These are phyloP conservation scores for Pseudochromis fuscus DNA, from an alignment of 2,797 vertebrate genomes.

Conservation along the genomic window DNA sequence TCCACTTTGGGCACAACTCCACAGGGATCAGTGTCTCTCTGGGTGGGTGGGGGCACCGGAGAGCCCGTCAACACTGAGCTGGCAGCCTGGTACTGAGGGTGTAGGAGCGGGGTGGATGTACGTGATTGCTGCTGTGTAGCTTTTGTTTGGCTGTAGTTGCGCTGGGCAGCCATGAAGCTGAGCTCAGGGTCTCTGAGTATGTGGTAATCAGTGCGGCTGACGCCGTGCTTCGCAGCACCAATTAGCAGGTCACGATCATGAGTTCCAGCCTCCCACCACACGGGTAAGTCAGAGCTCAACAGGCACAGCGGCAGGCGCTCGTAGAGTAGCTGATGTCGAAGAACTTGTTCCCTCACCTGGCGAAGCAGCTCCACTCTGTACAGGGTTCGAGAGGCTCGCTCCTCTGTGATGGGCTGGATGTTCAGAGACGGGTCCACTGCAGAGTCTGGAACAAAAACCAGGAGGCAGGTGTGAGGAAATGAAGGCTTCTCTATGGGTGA, in stretches of 20 bases:
- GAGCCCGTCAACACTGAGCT: slow-evolving; percentile 63
- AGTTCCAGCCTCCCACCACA: slow-evolving; percentile 96
- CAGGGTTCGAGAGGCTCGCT: slow-evolving; percentile 95
- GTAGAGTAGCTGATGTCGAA: slow-evolving; percentile 91
- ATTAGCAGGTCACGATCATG: slow-evolving; percentile 97
- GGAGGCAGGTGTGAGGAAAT: slow-evolving; percentile 25
- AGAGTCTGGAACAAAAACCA: slow-evolving; percentile 81
- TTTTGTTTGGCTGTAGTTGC: slow-evolving; percentile 95
- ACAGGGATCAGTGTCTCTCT: slow-evolving; percentile 81
- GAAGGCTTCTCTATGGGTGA: background rate
- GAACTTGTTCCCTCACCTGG: slow-evolving; percentile 96
- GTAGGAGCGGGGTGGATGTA: slow-evolving; percentile 75
- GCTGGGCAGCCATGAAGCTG: slow-evolving; percentile 94
- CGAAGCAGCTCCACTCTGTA: slow-evolving; percentile 96
- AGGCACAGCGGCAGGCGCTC: slow-evolving; percentile 94
- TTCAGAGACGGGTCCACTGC: slow-evolving; percentile 91
- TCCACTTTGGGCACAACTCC: slow-evolving; percentile 89
- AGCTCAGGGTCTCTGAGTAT: slow-evolving; percentile 98
- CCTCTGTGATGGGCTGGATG: slow-evolving; percentile 98
- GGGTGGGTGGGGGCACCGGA: slow-evolving; percentile 66
- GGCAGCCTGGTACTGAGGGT: slow-evolving; percentile 82
- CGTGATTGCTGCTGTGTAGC: slow-evolving; percentile 83
- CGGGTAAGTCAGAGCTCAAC: slow-evolving; percentile 93
- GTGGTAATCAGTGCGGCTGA: slow-evolving; percentile 98
- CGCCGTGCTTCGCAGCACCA: slow-evolving; percentile 96